These are phyloP conservation scores for Scartelaos histophorus DNA, from an alignment of 2,113 vertebrate species.

Conservation along the genomic window DNA sequence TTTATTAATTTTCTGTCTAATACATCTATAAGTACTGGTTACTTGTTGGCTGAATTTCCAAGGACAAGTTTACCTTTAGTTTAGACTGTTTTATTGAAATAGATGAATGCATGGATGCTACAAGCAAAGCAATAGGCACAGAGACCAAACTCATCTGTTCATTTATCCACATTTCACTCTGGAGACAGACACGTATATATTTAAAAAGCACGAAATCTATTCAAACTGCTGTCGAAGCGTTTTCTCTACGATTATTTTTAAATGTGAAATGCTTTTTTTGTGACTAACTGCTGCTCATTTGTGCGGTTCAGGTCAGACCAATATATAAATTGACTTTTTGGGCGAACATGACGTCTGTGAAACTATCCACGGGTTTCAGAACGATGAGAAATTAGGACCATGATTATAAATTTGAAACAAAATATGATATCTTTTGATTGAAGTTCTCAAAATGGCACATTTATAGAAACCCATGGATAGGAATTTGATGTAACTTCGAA, in stretches of 20 bases:
- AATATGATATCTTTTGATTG: no score
- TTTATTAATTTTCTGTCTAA: conserved; percentile 40
- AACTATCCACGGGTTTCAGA: not conserved
- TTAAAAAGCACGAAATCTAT: conserved; percentile 22
- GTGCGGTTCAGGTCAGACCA: conserved; percentile 26
- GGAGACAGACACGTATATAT: conserved; percentile 23
- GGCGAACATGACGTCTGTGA: not conserved
- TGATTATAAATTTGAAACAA: no score
- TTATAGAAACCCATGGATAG: no score
- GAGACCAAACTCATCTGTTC: conserved; percentile 70
- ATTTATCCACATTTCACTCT: conserved; percentile 40
- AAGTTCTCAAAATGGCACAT: no score
- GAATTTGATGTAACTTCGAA: conserved; percentile 15
- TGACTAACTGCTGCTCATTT: conserved; percentile 18
- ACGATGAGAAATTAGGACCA: no score
- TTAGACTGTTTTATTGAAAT: conserved; percentile 85
- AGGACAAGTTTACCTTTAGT: conserved; percentile 85
- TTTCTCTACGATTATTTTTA: conserved; percentile 53
- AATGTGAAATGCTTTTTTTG: conserved; percentile 22
- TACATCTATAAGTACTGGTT: conserved; percentile 66
- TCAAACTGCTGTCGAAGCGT: conserved; percentile 37
- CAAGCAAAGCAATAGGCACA: conserved; percentile 87
- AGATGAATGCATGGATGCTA: conserved; percentile 78
- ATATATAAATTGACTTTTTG: not conserved
- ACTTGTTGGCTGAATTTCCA: conserved; percentile 63